Base-by-base conservation (phyloP, 2,113 vertebrate genomes). In the Poeciliopsis retropinna region DNA sequence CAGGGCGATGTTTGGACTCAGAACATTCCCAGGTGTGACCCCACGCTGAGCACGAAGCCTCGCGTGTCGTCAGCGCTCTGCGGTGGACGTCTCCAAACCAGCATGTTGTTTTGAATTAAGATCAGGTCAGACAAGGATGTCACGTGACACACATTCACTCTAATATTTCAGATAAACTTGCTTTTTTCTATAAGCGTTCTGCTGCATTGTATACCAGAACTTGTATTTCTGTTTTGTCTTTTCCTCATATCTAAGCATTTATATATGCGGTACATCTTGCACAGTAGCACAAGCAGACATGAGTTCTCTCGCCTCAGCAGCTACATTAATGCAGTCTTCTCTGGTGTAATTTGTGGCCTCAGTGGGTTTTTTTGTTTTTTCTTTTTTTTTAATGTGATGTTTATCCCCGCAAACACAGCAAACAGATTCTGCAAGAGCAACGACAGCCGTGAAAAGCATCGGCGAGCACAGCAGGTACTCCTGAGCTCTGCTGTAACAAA, bases 391-490 rank as follows among this genome's bases (percentile, higher is more conserved):
- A 87, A 85, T 88, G 86, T 74, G 82, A 88, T 90, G 91, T 91
- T 92, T 92, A 90, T 91, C 87, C 86, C 82, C 60, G 83, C 88
- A 84, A 88, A 90, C 88, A 90, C 87, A 87, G 88, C 89, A 88
- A 92, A 92, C 88, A 92, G 90, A 91, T 91, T 92, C 87, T 73
- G 85, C 14, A 87, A 86, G 85, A 92, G 85, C 90, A 76, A 79
- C 87, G 87, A 90, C 93, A 91, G 90, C 91, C 90, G 91, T 86
- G 92, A 84, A 87, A 91, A 88, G 90, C 92, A 87, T 93, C 86
- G 74, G 84, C 88, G 84, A 89, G 92, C 94, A 94, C 94, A 95
- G 94, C 94, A 93, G 94, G 94, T 93, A 90, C 87, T 88, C 88
- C 84, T 70, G 82, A 81, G 90, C 88, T 75, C 76, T 84, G 84